These are phyloP conservation scores for Megalopta genalis DNA, from an alignment of 1,140 invertebrate species.

Conservation along the genomic window DNA sequence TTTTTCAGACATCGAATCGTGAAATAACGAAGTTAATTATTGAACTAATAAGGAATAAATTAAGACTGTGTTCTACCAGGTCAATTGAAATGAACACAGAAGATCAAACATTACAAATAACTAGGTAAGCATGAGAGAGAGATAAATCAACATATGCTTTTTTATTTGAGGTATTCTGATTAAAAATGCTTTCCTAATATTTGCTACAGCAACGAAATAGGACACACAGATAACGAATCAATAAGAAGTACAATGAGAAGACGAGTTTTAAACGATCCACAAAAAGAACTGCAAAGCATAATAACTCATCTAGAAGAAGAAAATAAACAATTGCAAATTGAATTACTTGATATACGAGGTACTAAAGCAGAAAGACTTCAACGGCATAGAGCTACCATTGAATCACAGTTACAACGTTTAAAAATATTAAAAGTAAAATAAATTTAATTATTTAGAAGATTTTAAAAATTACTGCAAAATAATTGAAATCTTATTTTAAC, in stretches of 20 bases:
- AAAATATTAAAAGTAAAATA: conserved; percentile 78
- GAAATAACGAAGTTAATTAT: conserved; percentile 80
- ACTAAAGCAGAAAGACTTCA: conserved; percentile 74
- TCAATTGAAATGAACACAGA: conserved; percentile 60
- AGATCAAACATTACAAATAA: conserved; percentile 62
- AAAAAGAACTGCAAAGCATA: conserved; percentile 81
- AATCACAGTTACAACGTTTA: conserved; percentile 78
- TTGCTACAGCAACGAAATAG: conserved; percentile 65
- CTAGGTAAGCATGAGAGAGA: conserved; percentile 33
- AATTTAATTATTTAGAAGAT: neutral
- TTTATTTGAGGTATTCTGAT: conserved; percentile 2
- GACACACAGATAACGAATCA: conserved; percentile 64
- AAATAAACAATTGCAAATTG: conserved; percentile 77
- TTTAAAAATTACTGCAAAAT: conserved; percentile 3
- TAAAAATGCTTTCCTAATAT: conserved; percentile 7
- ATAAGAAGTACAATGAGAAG: conserved; percentile 71
- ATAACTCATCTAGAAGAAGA: conserved; percentile 81
- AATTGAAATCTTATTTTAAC: conserved; percentile 32
- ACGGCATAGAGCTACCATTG: conserved; percentile 77
- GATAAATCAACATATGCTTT: neutral
- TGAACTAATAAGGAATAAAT: conserved; percentile 78
- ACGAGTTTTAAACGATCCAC: conserved; percentile 75
- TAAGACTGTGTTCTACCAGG: conserved; percentile 75
- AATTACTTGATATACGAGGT: conserved; percentile 74
- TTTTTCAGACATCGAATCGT: conserved; percentile 78